A percentile compares a stretch with the other conserved stretches of the same genome.
These are phyloP conservation scores for Cottoperca gobio DNA, from an alignment of 2,797 vertebrate species.

Conservation along the genomic window DNA sequence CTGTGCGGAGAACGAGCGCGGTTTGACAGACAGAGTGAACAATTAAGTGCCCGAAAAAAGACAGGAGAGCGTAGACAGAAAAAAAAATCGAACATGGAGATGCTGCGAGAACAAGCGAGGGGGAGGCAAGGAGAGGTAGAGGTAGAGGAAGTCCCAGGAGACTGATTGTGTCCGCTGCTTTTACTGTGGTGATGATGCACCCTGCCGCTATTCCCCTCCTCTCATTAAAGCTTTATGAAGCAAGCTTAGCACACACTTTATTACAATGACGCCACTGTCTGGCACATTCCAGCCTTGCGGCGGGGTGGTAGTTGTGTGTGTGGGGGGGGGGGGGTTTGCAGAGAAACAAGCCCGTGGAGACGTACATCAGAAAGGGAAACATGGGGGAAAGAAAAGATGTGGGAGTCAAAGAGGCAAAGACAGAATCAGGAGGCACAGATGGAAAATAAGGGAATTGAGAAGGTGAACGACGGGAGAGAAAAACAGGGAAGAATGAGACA, in stretches of 20 bases:
- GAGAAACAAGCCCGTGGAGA: slow-evolving; percentile 50
- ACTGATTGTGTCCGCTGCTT: slow-evolving; percentile 66
- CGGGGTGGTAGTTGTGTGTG: slow-evolving; percentile 19
- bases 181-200: slow-evolving; percentile 73
- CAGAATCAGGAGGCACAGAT: slow-evolving; percentile 17
- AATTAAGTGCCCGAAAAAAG: slow-evolving; percentile 31
- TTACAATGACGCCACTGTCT: slow-evolving; percentile 77
- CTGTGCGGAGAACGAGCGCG: neutral
- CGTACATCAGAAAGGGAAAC: slow-evolving; percentile 27
- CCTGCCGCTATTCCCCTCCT: slow-evolving; percentile 60
- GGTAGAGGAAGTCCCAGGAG: slow-evolving; percentile 56
- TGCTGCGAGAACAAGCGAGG: slow-evolving; percentile 31
- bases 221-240: slow-evolving; percentile 80
- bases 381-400: slow-evolving; percentile 15
- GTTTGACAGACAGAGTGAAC: slow-evolving; percentile 31
- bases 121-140: slow-evolving; percentile 25
- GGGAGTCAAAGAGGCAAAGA: slow-evolving; percentile 26
- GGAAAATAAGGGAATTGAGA: slow-evolving; percentile 20
- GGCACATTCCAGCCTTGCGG: slow-evolving; percentile 71
- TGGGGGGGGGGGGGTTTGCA: slow-evolving; percentile 27
- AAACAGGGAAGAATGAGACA: slow-evolving; percentile 15
- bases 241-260: slow-evolving; percentile 75
- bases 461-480: slow-evolving; percentile 2
- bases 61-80: neutral
- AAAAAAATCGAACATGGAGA: slow-evolving; percentile 33